Percentiles rank a stretch among this genome's conserved stretches.
These are phyloP conservation scores for Camponotus fellah DNA, from an alignment of 2,888 invertebrate species.

Conservation along the genomic window DNA sequence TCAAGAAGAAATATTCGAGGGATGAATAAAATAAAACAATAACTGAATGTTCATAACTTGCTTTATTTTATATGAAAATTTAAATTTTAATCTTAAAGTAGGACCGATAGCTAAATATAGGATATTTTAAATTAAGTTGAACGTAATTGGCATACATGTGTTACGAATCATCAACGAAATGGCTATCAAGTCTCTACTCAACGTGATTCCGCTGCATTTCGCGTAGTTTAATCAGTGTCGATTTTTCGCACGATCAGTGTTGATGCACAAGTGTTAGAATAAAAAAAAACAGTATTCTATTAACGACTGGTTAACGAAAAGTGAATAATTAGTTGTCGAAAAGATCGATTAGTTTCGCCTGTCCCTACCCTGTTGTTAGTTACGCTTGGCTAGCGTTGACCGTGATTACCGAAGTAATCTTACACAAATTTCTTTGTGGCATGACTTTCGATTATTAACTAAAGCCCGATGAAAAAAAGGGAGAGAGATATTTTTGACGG, in stretches of 20 bases:
- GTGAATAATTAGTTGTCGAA: neutral
- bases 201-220: neutral
- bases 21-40: neutral
- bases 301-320: neutral
- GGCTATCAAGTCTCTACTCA: neutral
- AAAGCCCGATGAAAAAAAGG: slow-evolving; percentile 68
- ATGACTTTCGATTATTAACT: slow-evolving; percentile 60
- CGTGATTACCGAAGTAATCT: slow-evolving; percentile 34
- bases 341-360: slow-evolving; percentile 19
- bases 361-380: slow-evolving; percentile 28
- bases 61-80: neutral
- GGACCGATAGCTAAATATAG: neutral
- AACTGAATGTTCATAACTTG: neutral
- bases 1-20: neutral
- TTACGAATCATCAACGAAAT: neutral
- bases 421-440: slow-evolving; percentile 54
- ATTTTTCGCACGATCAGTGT: neutral
- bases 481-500: slow-evolving; percentile 81
- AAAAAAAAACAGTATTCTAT: neutral
- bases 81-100: neutral
- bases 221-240: neutral
- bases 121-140: neutral
- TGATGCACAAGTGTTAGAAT: neutral
- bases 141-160: neutral
- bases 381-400: slow-evolving; percentile 42